Conservation (phyloP, 2,888 invertebrate genomes). For the Cryptophagus acutangulus region DNA sequence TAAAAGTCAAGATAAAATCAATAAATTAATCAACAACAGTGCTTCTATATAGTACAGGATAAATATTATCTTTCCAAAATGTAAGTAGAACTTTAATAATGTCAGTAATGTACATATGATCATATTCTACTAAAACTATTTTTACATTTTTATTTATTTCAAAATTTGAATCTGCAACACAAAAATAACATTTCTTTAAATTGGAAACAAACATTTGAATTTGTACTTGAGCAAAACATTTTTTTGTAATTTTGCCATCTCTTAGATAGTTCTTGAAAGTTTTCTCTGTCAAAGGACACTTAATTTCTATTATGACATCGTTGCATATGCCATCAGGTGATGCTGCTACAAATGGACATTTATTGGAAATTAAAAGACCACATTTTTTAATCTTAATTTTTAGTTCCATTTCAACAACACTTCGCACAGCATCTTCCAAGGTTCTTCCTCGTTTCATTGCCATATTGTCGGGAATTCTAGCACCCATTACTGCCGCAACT, state of each 20-base stretch:
- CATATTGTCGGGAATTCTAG: conserved; percentile 19
- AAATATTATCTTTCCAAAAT: no score
- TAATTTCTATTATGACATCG: conserved; percentile 2
- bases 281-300: conserved; percentile 11
- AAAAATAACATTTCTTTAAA: not conserved
- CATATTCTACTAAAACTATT: not conserved
- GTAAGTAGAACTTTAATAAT: no score
- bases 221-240: not conserved
- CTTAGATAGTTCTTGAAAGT: conserved; percentile 17
- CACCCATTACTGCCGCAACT: conserved; percentile 16
- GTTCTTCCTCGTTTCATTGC: conserved; percentile 15
- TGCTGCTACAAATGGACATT: not conserved
- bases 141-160: not conserved
- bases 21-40: no score
- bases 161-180: not conserved
- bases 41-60: no score
- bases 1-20: no score
- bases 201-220: not conserved
- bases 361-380: not conserved
- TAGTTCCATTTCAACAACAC: not conserved
- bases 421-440: conserved; percentile 2
- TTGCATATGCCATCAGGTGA: conserved; percentile 2
- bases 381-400: not conserved
- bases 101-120: no score
- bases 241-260: not conserved